Percentiles rank a stretch among this genome's conserved stretches.
Evolutionary conservation across 1,140 invertebrate genomes (phyloP).

Genomic region (Ips nitidus): DNA sequence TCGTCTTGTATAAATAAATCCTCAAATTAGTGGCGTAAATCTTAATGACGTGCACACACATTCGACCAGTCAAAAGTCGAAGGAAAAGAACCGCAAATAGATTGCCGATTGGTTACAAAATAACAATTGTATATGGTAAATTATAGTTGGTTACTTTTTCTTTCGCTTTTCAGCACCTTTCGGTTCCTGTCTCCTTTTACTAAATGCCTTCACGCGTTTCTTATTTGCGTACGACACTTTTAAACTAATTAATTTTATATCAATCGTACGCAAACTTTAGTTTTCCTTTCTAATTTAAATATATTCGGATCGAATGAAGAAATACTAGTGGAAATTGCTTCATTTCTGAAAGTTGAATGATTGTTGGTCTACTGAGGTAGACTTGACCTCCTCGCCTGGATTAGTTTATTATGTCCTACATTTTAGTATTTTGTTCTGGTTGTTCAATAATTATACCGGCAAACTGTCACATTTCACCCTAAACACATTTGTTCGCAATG

Average conservation of each 20-base stretch:
- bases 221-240: slow-evolving; percentile 26
- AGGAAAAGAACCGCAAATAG: slow-evolving; percentile 1
- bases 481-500: too few relatives aligned
- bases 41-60: slow-evolving; percentile 1
- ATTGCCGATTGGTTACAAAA: slow-evolving; percentile 21
- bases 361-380: neutral
- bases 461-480: too few relatives aligned
- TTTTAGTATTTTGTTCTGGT: too few relatives aligned
- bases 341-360: slow-evolving; percentile 1
- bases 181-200: slow-evolving; percentile 25
- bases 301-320: slow-evolving; percentile 10
- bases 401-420: too few relatives aligned
- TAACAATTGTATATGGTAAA: slow-evolving; percentile 26
- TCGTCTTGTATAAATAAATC: neutral
- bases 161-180: slow-evolving; percentile 28
- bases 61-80: slow-evolving; percentile 7
- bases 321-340: slow-evolving; percentile 16
- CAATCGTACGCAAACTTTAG: slow-evolving; percentile 13
- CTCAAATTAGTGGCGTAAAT: neutral
- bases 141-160: slow-evolving; percentile 27
- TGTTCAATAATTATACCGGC: too few relatives aligned
- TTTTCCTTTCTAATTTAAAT: slow-evolving; percentile 27
- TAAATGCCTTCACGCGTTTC: slow-evolving; percentile 29
- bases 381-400: too few relatives aligned
- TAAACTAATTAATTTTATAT: slow-evolving; percentile 26